Evolutionary conservation across 37 sponge, comb jelly and placozoan genomes (phyloP).

Genomic region (Aplysina aerophoba): DNA sequence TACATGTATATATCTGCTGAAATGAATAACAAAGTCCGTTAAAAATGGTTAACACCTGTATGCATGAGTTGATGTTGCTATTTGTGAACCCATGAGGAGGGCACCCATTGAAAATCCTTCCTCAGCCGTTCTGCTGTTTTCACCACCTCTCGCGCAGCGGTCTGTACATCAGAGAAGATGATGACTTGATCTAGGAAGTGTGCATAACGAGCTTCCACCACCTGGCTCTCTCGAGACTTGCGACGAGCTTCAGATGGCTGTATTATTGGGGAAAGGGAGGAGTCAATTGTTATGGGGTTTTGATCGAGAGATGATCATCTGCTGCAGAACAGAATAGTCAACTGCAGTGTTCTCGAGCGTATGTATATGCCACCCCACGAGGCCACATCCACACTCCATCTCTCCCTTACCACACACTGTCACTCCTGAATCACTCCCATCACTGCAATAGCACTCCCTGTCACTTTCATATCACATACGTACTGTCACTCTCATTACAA

Average conservation of each 20-base stretch:
- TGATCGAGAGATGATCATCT: not conserved
- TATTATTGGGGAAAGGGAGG: not conserved
- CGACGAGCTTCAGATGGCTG: not conserved
- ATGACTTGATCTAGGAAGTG: conserved; percentile 63
- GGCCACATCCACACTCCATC: too few species aligned
- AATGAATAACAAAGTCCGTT: too few species aligned
- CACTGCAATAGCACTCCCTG: too few species aligned
- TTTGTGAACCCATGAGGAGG: conserved; percentile 49
- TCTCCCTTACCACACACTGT: too few species aligned
- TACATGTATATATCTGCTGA: too few species aligned
- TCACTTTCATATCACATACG: too few species aligned
- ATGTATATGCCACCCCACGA: too few species aligned
- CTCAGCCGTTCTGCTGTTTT: conserved; percentile 35
- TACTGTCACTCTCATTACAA: too few species aligned
- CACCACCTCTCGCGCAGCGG: conserved; percentile 1
- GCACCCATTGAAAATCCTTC: conserved; percentile 72
- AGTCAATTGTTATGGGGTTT: not conserved
- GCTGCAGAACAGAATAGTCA: not conserved
- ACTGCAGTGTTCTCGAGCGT: too few species aligned
- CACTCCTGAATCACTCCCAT: too few species aligned
- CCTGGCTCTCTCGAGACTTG: not conserved
- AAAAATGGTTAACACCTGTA: conserved; percentile 81
- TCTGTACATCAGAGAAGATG: conserved; percentile 35
- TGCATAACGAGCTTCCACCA: conserved; percentile 36
- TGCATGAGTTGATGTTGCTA: conserved; percentile 45